Evolutionary conservation across 53 echinoderm and acorn worm genomes (phyloP).

Genomic region (Holothuria leucospilota): DNA sequence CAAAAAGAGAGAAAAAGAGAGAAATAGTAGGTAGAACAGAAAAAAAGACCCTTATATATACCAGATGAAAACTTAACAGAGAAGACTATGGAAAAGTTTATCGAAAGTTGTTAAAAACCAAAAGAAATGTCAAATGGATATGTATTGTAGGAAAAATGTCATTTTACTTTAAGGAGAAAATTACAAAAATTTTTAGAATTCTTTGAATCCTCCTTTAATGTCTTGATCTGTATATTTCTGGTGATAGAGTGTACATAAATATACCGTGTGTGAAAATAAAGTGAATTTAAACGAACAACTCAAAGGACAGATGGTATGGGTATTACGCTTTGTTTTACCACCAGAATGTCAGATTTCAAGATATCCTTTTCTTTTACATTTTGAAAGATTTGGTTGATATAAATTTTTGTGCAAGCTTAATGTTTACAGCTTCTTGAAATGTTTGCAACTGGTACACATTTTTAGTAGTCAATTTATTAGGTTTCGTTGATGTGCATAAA

Average conservation of each 20-base stretch:
- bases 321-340: constrained; percentile 17
- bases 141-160: constrained; percentile 50
- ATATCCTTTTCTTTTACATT: constrained; percentile 30
- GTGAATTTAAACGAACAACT: constrained; percentile 26
- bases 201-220: constrained; percentile 31
- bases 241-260: constrained; percentile 83
- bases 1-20: constrained; percentile 3
- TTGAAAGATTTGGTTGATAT: constrained; percentile 22
- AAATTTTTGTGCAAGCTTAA: constrained; percentile 42
- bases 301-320: constrained; percentile 26
- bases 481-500: constrained; percentile 41
- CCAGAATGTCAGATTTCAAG: constrained; percentile 43
- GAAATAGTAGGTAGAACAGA: neutral
- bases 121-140: constrained; percentile 14
- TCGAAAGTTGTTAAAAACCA: constrained; percentile 45
- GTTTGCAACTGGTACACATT: constrained; percentile 45
- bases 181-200: constrained; percentile 39
- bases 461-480: constrained; percentile 30
- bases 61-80: constrained; percentile 35
- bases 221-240: constrained; percentile 86
- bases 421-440: constrained; percentile 50
- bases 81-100: constrained; percentile 42
- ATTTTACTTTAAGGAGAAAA: constrained; percentile 43
- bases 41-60: constrained; percentile 42
- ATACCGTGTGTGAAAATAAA: constrained; percentile 65